Evolutionary conservation across 2,888 invertebrate genomes (phyloP).

Genomic region (Calliphora vomitoria): DNA sequence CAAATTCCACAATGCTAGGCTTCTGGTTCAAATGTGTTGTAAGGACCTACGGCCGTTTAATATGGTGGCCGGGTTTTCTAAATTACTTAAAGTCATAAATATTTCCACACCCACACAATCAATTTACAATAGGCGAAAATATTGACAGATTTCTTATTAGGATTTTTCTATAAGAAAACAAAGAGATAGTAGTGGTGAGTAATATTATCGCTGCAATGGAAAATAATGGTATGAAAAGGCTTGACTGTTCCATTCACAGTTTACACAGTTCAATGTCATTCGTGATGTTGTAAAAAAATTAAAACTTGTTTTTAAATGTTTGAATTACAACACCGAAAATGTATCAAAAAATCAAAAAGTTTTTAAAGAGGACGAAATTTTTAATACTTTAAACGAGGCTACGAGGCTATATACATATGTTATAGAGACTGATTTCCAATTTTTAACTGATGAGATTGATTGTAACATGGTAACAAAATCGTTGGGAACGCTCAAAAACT

Average conservation of each 20-base stretch:
- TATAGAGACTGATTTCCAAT: conserved; percentile 10
- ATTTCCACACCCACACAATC: conserved; percentile 24
- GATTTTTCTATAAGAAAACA: background rate
- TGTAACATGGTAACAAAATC: background rate
- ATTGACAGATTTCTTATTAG: background rate
- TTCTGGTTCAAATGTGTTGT: no score
- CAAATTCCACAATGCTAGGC: no score
- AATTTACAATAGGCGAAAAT: conserved; percentile 2
- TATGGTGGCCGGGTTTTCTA: no score
- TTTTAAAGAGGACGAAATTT: background rate
- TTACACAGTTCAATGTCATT: conserved; percentile 9
- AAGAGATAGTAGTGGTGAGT: background rate
- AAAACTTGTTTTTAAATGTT: background rate
- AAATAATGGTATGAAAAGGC: background rate
- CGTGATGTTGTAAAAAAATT: background rate
- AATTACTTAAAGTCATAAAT: background rate
- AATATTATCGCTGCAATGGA: conserved; percentile 21
- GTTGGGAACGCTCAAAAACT: conserved; percentile 9
- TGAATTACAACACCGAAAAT: background rate
- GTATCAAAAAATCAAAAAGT: conserved; percentile 10
- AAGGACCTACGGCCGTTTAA: no score
- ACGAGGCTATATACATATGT: background rate
- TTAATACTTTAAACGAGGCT: background rate
- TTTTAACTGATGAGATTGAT: background rate
- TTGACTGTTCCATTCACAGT: conserved; percentile 4